Percentiles rank a stretch among this genome's conserved stretches.
Evolutionary conservation across 2,888 invertebrate genomes (phyloP).

Genomic region (Pycnomerus fuliginosus): DNA sequence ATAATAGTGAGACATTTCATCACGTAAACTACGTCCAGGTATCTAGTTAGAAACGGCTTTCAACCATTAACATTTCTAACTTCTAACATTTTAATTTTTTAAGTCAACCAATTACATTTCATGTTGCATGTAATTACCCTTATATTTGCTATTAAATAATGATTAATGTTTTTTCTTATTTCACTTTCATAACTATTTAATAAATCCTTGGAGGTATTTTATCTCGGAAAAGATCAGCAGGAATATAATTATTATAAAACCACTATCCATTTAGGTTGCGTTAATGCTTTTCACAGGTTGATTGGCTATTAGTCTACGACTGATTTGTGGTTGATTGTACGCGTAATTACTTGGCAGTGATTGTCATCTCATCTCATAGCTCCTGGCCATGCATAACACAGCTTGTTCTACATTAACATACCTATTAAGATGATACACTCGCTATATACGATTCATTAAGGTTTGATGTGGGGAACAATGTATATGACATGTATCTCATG

Average conservation of each 20-base stretch:
- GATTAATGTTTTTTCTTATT: conserved; percentile 3
- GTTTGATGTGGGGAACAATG: too few species aligned
- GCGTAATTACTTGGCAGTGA: conserved; percentile 44
- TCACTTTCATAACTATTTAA: neutral
- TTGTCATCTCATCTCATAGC: conserved; percentile 42
- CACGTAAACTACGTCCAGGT: conserved; percentile 17
- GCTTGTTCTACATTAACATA: conserved; percentile 40
- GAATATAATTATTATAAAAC: neutral
- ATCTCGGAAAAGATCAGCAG: conserved; percentile 6
- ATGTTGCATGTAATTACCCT: conserved; percentile 21
- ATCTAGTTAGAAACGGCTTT: conserved; percentile 18
- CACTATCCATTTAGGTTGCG: conserved; percentile 11
- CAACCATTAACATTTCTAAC: conserved; percentile 22
- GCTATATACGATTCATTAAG: too few species aligned
- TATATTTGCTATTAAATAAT: conserved; percentile 13
- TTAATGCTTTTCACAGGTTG: conserved; percentile 38
- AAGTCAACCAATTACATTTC: too few species aligned
- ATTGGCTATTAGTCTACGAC: conserved; percentile 42
- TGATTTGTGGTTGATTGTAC: conserved; percentile 42
- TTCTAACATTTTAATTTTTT: too few species aligned
- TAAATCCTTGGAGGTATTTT: conserved; percentile 1
- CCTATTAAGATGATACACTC: conserved; percentile 41
- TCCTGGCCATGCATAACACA: conserved; percentile 35
- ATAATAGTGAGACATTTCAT: conserved; percentile 23
- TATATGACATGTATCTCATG: too few species aligned